Conservation (phyloP, 2,113 vertebrate genomes). For the Lasiurus borealis region DNA sequence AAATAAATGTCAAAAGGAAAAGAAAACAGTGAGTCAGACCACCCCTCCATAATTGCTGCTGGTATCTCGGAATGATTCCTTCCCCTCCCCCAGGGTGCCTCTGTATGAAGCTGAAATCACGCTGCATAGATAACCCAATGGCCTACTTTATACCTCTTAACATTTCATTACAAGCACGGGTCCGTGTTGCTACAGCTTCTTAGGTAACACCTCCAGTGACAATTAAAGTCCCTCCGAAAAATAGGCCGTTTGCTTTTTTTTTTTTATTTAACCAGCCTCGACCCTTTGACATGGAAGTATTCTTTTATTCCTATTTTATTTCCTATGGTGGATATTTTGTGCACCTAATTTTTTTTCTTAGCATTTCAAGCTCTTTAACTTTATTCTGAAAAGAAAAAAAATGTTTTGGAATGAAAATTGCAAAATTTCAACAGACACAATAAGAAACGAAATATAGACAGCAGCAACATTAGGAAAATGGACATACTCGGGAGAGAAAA, state of each 20-base stretch:
- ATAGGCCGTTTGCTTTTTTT: background rate
- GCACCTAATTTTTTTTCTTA: background rate
- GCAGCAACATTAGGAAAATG: background rate
- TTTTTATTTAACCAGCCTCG: background rate
- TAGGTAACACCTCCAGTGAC: background rate
- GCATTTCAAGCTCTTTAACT: background rate
- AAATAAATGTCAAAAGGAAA: background rate
- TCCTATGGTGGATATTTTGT: background rate
- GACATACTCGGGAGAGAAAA: background rate
- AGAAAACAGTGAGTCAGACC: background rate
- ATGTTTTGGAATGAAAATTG: background rate
- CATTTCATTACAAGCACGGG: background rate
- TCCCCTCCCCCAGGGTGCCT: background rate
- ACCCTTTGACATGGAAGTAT: background rate
- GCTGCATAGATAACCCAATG: background rate
- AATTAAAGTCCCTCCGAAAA: background rate
- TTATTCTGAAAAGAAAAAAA: background rate
- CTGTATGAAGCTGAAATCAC: background rate
- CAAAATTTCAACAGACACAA: conserved; percentile 22
- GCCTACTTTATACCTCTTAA: background rate
- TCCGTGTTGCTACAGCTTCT: background rate
- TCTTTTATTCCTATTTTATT: background rate
- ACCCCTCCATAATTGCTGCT: background rate
- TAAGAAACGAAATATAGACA: background rate
- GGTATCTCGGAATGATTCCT: background rate